Evolutionary conservation across 23 tunicate species (phyloP).

Genomic region (Ascidia mentula): DNA sequence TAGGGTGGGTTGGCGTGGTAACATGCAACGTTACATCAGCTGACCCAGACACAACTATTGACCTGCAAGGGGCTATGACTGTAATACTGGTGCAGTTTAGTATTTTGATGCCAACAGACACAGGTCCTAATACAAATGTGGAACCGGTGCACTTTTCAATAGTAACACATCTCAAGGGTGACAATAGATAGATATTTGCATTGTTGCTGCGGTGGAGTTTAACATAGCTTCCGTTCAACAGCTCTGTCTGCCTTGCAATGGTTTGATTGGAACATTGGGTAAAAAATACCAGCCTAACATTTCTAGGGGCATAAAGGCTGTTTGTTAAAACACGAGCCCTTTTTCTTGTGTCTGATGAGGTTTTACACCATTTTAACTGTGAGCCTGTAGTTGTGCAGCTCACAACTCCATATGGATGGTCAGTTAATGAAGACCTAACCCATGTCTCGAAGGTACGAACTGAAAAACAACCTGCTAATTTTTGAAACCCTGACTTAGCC

Average conservation of each 20-base stretch:
- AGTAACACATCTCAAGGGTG: constrained; percentile 75
- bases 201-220: constrained; percentile 58
- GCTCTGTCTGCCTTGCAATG: constrained; percentile 51
- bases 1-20: constrained; percentile 72
- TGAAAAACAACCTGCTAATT: constrained; percentile 38
- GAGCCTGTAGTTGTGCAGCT: constrained; percentile 39
- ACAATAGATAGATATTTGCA: constrained; percentile 62
- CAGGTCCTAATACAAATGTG: constrained; percentile 79
- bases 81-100: constrained; percentile 64
- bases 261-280: constrained; percentile 76
- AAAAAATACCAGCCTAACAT: constrained; percentile 42
- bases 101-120: constrained; percentile 52
- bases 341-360: constrained; percentile 19
- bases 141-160: constrained; percentile 77
- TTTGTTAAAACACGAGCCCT: constrained; percentile 43
- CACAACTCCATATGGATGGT: constrained; percentile 56
- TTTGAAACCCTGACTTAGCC: constrained; percentile 53
- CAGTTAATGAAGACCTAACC: constrained; percentile 30
- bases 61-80: constrained; percentile 75
- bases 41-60: constrained; percentile 38
- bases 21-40: constrained; percentile 36
- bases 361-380: constrained; percentile 55
- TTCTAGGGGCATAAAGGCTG: constrained; percentile 11
- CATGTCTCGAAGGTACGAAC: constrained; percentile 48
- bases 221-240: constrained; percentile 42